Evolutionary conservation across 2,888 invertebrate genomes (phyloP).

Genomic region (Dolichopus griseipennis): DNA sequence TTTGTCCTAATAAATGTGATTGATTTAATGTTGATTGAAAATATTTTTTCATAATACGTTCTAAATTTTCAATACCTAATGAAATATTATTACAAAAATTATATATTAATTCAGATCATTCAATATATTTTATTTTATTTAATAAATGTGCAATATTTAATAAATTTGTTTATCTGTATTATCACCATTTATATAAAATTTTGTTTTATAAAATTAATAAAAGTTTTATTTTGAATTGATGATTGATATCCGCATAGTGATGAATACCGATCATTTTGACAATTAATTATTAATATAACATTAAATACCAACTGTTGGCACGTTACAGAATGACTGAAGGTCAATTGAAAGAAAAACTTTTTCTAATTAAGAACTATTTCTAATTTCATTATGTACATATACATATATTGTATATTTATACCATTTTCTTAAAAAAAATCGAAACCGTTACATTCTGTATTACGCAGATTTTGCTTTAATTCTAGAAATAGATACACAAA

Average conservation of each 20-base stretch:
- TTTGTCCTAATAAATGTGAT: not conserved
- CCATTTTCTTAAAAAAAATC: no score
- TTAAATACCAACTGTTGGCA: no score
- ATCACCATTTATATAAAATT: conserved; percentile 28
- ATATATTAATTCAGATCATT: not conserved
- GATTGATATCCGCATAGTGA: not conserved
- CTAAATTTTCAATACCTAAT: not conserved
- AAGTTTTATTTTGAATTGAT: not conserved
- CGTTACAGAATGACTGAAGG: no score
- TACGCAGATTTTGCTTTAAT: no score
- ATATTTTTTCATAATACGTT: not conserved
- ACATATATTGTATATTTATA: no score
- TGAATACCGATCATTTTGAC: not conserved
- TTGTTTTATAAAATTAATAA: conserved; percentile 25
- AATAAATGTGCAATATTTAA: conserved; percentile 27
- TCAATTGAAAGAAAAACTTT: no score
- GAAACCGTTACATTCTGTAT: no score
- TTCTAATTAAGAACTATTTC: no score
- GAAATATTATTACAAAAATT: not conserved
- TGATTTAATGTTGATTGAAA: not conserved
- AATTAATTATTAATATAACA: not conserved
- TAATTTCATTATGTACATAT: no score
- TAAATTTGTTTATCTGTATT: conserved; percentile 28
- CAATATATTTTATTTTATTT: conserved; percentile 27
- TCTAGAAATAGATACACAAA: no score